Conservation (phyloP, 37 sponge, comb jelly and placozoan genomes). For the Corticium candelabrum region DNA sequence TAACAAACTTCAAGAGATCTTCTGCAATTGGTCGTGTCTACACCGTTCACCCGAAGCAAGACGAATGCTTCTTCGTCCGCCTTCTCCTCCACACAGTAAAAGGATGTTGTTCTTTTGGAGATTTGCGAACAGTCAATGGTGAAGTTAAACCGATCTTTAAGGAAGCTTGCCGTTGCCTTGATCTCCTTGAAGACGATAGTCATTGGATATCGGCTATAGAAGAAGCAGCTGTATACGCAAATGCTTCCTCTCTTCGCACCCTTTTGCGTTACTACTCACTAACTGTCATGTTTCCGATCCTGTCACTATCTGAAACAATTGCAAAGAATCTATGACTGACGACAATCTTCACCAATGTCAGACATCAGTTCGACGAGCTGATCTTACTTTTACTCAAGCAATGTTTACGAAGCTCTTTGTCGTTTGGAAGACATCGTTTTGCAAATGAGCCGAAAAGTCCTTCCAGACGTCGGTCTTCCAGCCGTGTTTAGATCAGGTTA, state of each 20-base stretch:
- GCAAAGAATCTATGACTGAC: conserved; percentile 27
- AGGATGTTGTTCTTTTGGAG: conserved; percentile 14
- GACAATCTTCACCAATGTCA: conserved; percentile 17
- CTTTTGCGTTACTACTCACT: conserved; percentile 30
- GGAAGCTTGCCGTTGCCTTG: conserved; percentile 27
- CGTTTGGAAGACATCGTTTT: not conserved
- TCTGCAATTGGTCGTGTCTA: conserved; percentile 26
- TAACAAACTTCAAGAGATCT: conserved; percentile 14
- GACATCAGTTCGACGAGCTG: not conserved
- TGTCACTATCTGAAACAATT: not conserved
- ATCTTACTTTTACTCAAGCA: not conserved
- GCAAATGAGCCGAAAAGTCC: not conserved
- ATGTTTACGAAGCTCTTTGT: not conserved
- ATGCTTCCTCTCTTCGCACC: conserved; percentile 13
- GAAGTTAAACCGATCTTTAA: conserved; percentile 17
- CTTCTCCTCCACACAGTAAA: conserved; percentile 29
- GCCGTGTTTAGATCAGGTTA: not conserved
- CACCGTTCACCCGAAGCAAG: conserved; percentile 24
- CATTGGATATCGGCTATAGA: conserved; percentile 25
- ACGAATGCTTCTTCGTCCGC: conserved; percentile 30
- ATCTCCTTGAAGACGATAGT: conserved; percentile 34
- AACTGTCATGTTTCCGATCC: conserved; percentile 20
- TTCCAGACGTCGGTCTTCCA: not conserved
- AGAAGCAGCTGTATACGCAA: conserved; percentile 17
- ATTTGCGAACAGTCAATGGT: conserved; percentile 22